phyloP scores from a whole-genome alignment of 2,888 invertebrate genomes.

The Dioctria rufipes region DNA sequence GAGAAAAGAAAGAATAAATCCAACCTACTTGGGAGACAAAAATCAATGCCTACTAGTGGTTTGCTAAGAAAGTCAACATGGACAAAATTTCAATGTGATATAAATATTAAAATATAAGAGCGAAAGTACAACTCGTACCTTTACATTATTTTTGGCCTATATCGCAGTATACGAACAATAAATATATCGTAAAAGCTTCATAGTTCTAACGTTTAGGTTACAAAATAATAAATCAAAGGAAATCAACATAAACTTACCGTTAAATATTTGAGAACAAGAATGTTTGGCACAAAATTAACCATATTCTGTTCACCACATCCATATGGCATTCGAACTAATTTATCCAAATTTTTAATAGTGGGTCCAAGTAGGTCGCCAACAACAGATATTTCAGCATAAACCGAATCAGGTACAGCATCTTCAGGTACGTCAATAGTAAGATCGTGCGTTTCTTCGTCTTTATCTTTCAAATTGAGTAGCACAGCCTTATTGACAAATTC shows the following conservation, averaged over 20 bases:
- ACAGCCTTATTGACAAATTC: conserved; percentile 82
- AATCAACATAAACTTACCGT: conserved; percentile 69
- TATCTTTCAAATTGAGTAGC: conserved; percentile 79
- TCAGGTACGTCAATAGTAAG: conserved; percentile 83
- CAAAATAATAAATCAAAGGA: too few relatives aligned
- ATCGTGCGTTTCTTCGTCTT: conserved; percentile 73
- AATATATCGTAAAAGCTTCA: too few relatives aligned
- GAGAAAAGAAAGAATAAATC: too few relatives aligned
- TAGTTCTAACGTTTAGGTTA: too few relatives aligned
- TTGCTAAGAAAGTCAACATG: too few relatives aligned
- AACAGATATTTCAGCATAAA: conserved; percentile 81
- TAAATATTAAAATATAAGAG: too few relatives aligned
- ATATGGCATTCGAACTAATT: conserved; percentile 83
- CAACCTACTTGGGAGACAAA: too few relatives aligned
- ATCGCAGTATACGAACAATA: too few relatives aligned
- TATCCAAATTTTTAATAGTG: conserved; percentile 82
- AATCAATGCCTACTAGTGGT: too few relatives aligned
- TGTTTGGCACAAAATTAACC: conserved; percentile 79
- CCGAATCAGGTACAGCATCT: conserved; percentile 82
- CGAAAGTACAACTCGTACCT: too few relatives aligned
- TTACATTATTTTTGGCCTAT: too few relatives aligned
- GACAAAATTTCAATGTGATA: too few relatives aligned
- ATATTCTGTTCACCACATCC: conserved; percentile 82
- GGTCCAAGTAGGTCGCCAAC: conserved; percentile 84
- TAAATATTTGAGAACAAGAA: conserved; percentile 79